Evolutionary conservation across 2,797 vertebrate species (phyloP).

Genomic region (Anas bahamensis): DNA sequence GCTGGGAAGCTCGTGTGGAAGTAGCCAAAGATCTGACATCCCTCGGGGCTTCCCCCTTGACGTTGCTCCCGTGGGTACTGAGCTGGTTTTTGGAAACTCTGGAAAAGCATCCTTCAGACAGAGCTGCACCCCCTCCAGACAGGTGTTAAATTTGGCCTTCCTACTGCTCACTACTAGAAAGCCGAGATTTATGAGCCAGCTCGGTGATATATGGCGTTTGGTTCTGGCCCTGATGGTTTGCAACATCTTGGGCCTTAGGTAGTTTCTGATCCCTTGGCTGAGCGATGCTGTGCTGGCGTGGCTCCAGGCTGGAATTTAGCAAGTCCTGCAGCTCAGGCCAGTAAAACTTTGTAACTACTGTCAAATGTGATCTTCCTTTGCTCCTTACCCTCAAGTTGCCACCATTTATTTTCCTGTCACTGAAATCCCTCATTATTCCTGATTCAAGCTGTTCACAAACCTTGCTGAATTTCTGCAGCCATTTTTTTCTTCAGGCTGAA

Average conservation of each 20-base stretch:
- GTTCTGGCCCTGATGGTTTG: constrained; percentile 26
- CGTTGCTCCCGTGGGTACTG: neutral
- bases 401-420: constrained; percentile 49
- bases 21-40: neutral
- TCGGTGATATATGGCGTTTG: neutral
- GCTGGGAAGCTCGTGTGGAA: neutral
- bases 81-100: neutral
- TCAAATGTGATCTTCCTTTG: constrained; percentile 63
- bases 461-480: constrained; percentile 30
- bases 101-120: constrained; percentile 13
- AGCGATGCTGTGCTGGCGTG: neutral
- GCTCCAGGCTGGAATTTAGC: constrained; percentile 50
- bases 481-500: constrained; percentile 3
- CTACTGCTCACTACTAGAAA: constrained; percentile 39
- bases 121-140: constrained; percentile 12
- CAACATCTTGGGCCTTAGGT: constrained; percentile 22
- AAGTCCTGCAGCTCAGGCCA: constrained; percentile 32
- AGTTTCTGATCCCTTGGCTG: constrained; percentile 36
- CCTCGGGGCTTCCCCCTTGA: neutral
- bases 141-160: constrained; percentile 61
- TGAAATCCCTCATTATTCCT: constrained; percentile 46
- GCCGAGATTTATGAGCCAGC: constrained; percentile 30
- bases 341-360: constrained; percentile 38
- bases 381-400: constrained; percentile 37
- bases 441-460: neutral